These are phyloP conservation scores for Drosophila ficusphila DNA, from an alignment of 1,140 invertebrate genomes.

Conservation along the genomic window DNA sequence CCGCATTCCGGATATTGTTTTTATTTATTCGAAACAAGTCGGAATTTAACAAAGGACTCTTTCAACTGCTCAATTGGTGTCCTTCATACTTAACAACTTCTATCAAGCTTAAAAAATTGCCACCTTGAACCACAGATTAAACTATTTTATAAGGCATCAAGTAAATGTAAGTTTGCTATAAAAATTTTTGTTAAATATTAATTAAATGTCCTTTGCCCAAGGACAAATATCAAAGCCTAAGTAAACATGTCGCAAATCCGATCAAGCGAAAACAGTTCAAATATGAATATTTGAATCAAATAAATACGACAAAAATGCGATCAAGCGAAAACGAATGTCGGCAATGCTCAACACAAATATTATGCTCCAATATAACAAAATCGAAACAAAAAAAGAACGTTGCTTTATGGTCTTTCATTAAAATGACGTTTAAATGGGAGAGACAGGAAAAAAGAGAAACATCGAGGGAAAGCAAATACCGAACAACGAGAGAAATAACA, in stretches of 20 bases:
- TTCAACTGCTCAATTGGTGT: not conserved
- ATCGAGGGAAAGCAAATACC: not conserved
- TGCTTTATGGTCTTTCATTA: not conserved
- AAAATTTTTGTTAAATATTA: not conserved
- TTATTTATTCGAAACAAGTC: not conserved
- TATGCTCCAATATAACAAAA: not conserved
- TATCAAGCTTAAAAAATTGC: too few relatives aligned
- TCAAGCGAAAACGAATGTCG: not conserved
- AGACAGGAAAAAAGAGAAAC: not conserved
- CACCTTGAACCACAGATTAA: too few relatives aligned
- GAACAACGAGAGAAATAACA: conserved; percentile 8
- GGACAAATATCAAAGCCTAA: not conserved
- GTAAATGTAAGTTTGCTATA: too few relatives aligned
- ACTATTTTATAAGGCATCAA: too few relatives aligned
- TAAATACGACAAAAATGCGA: not conserved
- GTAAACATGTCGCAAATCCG: not conserved
- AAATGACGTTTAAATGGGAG: too few relatives aligned
- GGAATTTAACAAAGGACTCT: not conserved
- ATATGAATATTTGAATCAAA: not conserved
- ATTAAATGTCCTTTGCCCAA: not conserved
- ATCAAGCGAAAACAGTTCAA: not conserved
- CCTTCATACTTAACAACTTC: too few relatives aligned
- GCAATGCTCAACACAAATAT: not conserved
- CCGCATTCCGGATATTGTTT: not conserved
- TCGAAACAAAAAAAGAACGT: not conserved